Percentiles rank a stretch among this genome's conserved stretches.
Evolutionary conservation across 2,888 invertebrate species (phyloP).

Genomic region (Dolichopus griseipennis): DNA sequence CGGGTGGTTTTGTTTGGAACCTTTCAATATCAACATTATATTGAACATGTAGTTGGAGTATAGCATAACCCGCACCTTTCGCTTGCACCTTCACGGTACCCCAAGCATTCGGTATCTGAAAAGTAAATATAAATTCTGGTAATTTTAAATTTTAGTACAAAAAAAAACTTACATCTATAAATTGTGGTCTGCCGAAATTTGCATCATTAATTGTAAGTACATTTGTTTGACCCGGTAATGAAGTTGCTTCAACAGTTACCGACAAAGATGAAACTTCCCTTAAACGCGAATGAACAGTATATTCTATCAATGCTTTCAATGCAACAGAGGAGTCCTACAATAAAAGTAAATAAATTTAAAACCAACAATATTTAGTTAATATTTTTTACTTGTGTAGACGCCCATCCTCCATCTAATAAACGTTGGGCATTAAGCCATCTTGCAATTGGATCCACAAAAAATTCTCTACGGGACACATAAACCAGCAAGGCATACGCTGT

Average conservation of each 20-base stretch:
- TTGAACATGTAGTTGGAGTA: constrained; percentile 86
- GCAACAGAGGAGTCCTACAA: constrained; percentile 74
- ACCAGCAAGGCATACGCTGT: constrained; percentile 87
- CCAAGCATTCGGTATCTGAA: constrained; percentile 85
- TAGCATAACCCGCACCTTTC: constrained; percentile 87
- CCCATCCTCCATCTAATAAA: constrained; percentile 79
- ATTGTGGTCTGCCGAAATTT: constrained; percentile 70
- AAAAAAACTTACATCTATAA: constrained; percentile 53
- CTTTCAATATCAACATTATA: constrained; percentile 80
- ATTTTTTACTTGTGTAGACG: constrained; percentile 65
- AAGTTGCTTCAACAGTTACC: constrained; percentile 76
- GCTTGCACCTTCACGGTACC: constrained; percentile 89
- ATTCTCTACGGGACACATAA: constrained; percentile 76
- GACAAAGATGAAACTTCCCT: constrained; percentile 73
- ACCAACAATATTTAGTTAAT: background rate
- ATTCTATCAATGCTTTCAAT: constrained; percentile 80
- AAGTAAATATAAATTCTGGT: constrained; percentile 13
- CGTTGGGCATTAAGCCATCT: constrained; percentile 86
- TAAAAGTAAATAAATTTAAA: constrained; percentile 28
- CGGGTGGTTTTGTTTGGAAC: constrained; percentile 78
- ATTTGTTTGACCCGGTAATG: constrained; percentile 59
- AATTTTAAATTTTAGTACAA: background rate
- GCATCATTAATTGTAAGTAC: constrained; percentile 61
- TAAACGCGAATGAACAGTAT: constrained; percentile 74
- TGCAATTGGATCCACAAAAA: constrained; percentile 74